Evolutionary conservation across 1,140 invertebrate species (phyloP).

Genomic region (Muscidifurax raptorellus): DNA sequence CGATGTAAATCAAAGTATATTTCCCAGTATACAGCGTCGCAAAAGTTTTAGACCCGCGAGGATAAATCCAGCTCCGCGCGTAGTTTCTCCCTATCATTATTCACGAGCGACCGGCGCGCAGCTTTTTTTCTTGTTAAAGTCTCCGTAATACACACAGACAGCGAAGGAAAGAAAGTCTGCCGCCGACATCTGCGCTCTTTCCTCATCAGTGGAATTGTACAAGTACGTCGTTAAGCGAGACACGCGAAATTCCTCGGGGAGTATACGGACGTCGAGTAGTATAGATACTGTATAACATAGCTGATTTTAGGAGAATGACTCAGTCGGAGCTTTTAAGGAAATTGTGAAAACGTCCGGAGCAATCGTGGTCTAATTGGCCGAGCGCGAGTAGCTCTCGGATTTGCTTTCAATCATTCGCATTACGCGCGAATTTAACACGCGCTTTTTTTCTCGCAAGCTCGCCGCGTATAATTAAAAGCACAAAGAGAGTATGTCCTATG

Average conservation of each 20-base stretch:
- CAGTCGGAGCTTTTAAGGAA: slow-evolving; percentile 29
- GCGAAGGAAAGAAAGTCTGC: not conserved
- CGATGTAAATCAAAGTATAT: not conserved
- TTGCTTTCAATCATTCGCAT: not conserved
- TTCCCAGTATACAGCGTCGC: not conserved
- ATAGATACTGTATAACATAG: not conserved
- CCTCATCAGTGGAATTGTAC: slow-evolving; percentile 17
- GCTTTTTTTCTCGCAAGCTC: not conserved
- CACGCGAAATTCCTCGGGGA: slow-evolving; percentile 22
- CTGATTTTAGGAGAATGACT: not conserved
- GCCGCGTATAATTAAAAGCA: not conserved
- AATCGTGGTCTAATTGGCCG: slow-evolving; percentile 40
- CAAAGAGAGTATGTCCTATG: not conserved
- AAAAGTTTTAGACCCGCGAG: not conserved
- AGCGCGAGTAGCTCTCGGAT: not conserved
- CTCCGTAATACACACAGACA: not conserved
- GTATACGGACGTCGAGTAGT: not conserved
- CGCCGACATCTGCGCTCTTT: not conserved
- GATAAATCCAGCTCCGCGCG: not conserved
- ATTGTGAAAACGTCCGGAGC: slow-evolving; percentile 40
- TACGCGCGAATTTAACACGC: not conserved
- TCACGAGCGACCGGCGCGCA: not conserved
- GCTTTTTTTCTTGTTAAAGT: not conserved
- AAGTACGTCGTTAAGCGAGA: slow-evolving; percentile 20
- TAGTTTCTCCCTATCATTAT: not conserved